Percentiles rank a stretch among this genome's conserved stretches.
phyloP scores from a whole-genome alignment of 2,888 invertebrate genomes.

The Crossocerus cetratus region DNA sequence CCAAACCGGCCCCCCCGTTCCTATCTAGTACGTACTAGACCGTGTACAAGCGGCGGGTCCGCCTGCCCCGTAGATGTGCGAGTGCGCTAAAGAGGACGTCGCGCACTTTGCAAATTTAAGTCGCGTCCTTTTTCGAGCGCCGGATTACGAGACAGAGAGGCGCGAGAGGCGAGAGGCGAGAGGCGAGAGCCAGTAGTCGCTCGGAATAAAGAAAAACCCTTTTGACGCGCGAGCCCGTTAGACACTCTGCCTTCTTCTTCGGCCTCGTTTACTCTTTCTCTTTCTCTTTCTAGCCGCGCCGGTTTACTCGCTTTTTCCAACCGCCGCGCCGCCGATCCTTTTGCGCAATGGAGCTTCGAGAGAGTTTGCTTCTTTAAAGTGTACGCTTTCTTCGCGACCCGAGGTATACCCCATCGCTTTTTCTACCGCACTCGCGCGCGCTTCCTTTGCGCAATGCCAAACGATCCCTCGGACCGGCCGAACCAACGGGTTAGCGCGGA shows the following conservation, averaged over 20 bases:
- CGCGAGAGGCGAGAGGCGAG: too few species aligned
- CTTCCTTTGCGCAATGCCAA: background rate
- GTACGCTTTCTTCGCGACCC: background rate
- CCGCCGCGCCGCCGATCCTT: background rate
- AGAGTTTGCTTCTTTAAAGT: constrained; percentile 19
- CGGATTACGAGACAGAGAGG: constrained; percentile 2
- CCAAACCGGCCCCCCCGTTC: too few species aligned
- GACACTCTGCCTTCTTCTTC: background rate
- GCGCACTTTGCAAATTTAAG: constrained; percentile 5
- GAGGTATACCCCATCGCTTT: constrained; percentile 7
- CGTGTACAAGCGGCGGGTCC: too few species aligned
- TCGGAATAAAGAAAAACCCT: constrained; percentile 1
- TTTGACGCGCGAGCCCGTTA: background rate
- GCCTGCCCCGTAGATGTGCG: too few species aligned
- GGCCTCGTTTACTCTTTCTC: too few species aligned
- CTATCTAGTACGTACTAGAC: too few species aligned
- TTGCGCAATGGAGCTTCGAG: constrained; percentile 13
- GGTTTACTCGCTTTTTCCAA: background rate
- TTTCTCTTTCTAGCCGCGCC: too few species aligned
- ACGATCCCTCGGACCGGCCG: background rate
- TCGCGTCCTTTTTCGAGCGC: constrained; percentile 35
- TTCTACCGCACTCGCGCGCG: background rate
- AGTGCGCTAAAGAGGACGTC: constrained; percentile 5
- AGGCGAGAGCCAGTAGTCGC: background rate
- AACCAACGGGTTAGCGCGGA: background rate